Percentiles rank a stretch among this genome's conserved stretches.
Conservation (phyloP, 2,888 invertebrate species). For the Melanargia galathea region DNA sequence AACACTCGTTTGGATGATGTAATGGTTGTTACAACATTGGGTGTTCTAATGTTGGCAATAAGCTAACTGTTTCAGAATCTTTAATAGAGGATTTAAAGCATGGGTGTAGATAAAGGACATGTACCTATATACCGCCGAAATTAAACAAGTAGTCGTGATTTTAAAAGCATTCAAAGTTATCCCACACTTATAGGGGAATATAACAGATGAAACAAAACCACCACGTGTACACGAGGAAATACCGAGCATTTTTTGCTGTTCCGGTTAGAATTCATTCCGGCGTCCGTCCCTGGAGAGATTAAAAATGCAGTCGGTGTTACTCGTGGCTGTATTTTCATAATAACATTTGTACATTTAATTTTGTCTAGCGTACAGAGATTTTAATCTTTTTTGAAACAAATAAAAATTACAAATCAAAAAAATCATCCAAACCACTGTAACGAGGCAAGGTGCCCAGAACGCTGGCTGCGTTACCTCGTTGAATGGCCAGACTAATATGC, state of each 20-base stretch:
- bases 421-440: too few species aligned
- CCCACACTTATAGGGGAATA: neutral
- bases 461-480: too few species aligned
- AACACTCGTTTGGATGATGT: too few species aligned
- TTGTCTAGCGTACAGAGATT: neutral
- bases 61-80: too few species aligned
- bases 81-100: too few species aligned
- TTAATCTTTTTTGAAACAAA: neutral
- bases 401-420: neutral
- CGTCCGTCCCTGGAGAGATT: conserved; percentile 10
- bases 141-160: too few species aligned
- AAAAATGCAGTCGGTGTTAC: conserved; percentile 11
- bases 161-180: neutral
- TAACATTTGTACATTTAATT: conserved; percentile 6
- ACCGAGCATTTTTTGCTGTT: conserved; percentile 2
- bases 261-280: neutral
- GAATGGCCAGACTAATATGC: too few species aligned
- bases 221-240: conserved; percentile 5
- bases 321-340: conserved; percentile 6
- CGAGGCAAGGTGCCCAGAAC: too few species aligned
- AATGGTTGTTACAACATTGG: too few species aligned
- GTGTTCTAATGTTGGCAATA: too few species aligned
- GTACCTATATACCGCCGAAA: too few species aligned
- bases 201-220: neutral
- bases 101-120: too few species aligned